These are phyloP conservation scores for Xylota sylvarum DNA, from an alignment of 2,888 invertebrate species.

Conservation along the genomic window DNA sequence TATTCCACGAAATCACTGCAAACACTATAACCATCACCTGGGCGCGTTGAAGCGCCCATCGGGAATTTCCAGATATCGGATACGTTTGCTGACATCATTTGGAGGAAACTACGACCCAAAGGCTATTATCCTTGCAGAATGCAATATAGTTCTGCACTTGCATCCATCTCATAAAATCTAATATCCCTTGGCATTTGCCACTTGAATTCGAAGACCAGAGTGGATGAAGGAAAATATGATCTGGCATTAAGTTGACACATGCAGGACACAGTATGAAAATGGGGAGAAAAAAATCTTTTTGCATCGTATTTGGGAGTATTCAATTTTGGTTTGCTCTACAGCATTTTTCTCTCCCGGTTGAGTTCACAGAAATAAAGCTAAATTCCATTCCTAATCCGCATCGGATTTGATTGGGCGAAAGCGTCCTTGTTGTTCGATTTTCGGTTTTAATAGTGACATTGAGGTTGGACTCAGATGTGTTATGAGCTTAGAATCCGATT, in stretches of 20 bases:
- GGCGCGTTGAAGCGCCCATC: slow-evolving; percentile 19
- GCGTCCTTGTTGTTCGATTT: slow-evolving; percentile 10
- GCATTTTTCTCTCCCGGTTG: background rate
- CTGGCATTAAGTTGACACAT: slow-evolving; percentile 36
- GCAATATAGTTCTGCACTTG: slow-evolving; percentile 51
- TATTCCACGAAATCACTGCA: slow-evolving; percentile 37
- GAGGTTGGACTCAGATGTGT: slow-evolving; percentile 7
- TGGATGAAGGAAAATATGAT: slow-evolving; percentile 20
- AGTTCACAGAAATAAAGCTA: slow-evolving; percentile 1
- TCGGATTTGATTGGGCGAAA: slow-evolving; percentile 1
- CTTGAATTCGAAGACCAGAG: slow-evolving; percentile 1
- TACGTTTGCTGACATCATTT: slow-evolving; percentile 27
- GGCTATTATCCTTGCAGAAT: slow-evolving; percentile 55
- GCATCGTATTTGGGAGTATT: slow-evolving; percentile 9
- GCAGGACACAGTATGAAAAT: background rate
- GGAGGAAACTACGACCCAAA: slow-evolving; percentile 7
- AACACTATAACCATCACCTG: slow-evolving; percentile 28
- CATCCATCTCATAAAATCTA: slow-evolving; percentile 53
- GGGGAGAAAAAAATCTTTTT: slow-evolving; percentile 1
- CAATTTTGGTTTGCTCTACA: slow-evolving; percentile 3
- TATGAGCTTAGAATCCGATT: background rate
- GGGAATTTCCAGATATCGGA: slow-evolving; percentile 13
- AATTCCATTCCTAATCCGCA: slow-evolving; percentile 12
- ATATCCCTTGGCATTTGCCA: slow-evolving; percentile 48
- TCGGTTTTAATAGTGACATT: background rate